Percentiles rank a stretch among this genome's conserved stretches.
These are phyloP conservation scores for Rhineura floridana DNA, from an alignment of 2,113 vertebrate genomes.

Conservation along the genomic window DNA sequence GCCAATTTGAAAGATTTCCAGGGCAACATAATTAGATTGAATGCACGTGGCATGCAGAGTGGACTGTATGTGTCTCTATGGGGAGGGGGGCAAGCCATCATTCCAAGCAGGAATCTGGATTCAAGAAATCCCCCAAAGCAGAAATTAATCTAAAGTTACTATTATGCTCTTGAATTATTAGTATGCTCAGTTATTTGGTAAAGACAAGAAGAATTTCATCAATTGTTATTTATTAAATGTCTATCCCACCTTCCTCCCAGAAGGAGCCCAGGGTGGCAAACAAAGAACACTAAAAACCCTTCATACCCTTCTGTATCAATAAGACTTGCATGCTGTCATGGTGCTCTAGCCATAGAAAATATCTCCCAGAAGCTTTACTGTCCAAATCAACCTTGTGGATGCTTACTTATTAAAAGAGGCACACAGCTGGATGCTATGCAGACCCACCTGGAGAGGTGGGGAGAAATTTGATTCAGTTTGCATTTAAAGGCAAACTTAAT, in stretches of 20 bases:
- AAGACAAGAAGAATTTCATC: background rate
- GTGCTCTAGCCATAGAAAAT: too few relatives aligned
- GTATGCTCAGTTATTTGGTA: slow-evolving; percentile 17
- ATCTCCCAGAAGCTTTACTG: too few relatives aligned
- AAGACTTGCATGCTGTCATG: background rate
- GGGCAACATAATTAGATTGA: slow-evolving; percentile 54
- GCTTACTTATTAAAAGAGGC: too few relatives aligned
- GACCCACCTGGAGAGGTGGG: too few relatives aligned
- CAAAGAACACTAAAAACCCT: background rate
- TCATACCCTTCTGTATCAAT: background rate
- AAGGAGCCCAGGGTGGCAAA: too few relatives aligned
- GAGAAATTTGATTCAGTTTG: too few relatives aligned
- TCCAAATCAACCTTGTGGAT: too few relatives aligned
- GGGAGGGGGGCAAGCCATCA: fast-evolving
- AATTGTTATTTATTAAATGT: too few relatives aligned
- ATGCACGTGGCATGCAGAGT: slow-evolving; percentile 61
- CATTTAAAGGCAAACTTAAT: too few relatives aligned
- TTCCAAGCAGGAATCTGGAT: slow-evolving; percentile 35
- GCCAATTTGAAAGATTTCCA: slow-evolving; percentile 65
- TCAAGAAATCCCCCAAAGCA: slow-evolving; percentile 38
- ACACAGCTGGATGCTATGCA: too few relatives aligned
- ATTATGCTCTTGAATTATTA: slow-evolving; percentile 53
- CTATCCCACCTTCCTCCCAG: too few relatives aligned
- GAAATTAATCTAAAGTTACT: slow-evolving; percentile 42
- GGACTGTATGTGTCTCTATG: slow-evolving; percentile 64